Conservation (phyloP, 2,113 vertebrate genomes). For the Cariama cristata region DNA sequence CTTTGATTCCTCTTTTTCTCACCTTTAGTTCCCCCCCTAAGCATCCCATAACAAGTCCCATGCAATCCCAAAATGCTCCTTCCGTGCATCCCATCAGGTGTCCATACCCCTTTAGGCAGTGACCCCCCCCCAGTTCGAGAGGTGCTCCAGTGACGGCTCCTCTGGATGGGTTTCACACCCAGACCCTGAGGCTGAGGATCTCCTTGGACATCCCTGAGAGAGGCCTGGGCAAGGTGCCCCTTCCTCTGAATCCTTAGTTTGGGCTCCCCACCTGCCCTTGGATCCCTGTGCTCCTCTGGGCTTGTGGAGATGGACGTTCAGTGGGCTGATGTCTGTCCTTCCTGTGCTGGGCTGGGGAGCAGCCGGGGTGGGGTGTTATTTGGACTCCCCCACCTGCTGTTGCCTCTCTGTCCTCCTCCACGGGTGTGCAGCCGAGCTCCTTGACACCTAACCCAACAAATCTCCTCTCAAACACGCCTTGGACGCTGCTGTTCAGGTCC, state of each 20-base stretch:
- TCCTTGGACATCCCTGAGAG: neutral
- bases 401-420: neutral
- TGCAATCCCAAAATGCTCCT: neutral
- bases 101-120: neutral
- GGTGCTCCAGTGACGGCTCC: neutral
- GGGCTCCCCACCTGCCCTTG: rapidly evolving
- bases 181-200: neutral
- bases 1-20: neutral
- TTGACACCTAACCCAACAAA: neutral
- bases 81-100: neutral
- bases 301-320: neutral
- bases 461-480: rapidly evolving
- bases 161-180: neutral
- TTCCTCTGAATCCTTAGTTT: neutral
- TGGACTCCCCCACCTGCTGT: neutral
- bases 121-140: neutral
- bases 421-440: neutral
- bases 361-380: rapidly evolving
- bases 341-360: neutral
- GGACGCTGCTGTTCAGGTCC: neutral
- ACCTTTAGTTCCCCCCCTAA: neutral
- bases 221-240: neutral
- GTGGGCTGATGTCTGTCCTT: neutral
- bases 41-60: neutral
- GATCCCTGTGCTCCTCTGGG: neutral